Evolutionary conservation across 2,888 invertebrate genomes (phyloP), one percentile per base, ranked within the genome.

Genomic region (Trissoscelio sp.): DNA sequence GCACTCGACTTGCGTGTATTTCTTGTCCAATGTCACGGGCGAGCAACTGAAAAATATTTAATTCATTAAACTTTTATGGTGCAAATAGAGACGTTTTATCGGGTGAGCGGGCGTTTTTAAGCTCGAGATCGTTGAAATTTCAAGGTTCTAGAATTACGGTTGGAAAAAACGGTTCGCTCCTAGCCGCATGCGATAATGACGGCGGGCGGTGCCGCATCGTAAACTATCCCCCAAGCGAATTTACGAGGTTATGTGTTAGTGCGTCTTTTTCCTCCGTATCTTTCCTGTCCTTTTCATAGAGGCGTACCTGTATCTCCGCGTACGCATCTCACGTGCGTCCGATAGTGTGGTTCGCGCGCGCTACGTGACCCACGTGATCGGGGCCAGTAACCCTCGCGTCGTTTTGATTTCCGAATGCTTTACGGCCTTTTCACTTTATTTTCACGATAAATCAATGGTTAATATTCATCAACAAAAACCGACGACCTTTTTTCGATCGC

Each of bases 121-220:
- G 57, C 24, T 53, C 42, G 24, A 1, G 12, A 6, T 58, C 46
- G 64, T 66, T 72, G 74, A 74, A 83, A 73, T 79, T 80, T 58
- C 55, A 58, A 69, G 69, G 67, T 69, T 80, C 81, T 67, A 73
- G 79, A 69, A 79, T 80, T 78, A 78, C 75, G 79, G 75, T 44
- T 55, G 60, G 79, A 70, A 80, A 80, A 82, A 73, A 66, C 37
- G 44, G 18, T 28, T 24, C 57, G 62, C 42, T 44, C 39, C 64
- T 28, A 69, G 70, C 78, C 72, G 83, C 81, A 82, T 86, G 88
- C 88, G 88, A 89, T 90, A 90, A 90, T 89, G 89, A 90, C 87
- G 88, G 87, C 88, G 87, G 89, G 90, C 89, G 89, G 88, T 87
- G 85, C 89, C 84, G 86, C 83, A 85, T 88, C 89, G 88, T 90